Percentiles rank a stretch among this genome's conserved stretches.
These are phyloP conservation scores for Nansenia antarctica DNA, from an alignment of 2,113 vertebrate species.

Conservation along the genomic window DNA sequence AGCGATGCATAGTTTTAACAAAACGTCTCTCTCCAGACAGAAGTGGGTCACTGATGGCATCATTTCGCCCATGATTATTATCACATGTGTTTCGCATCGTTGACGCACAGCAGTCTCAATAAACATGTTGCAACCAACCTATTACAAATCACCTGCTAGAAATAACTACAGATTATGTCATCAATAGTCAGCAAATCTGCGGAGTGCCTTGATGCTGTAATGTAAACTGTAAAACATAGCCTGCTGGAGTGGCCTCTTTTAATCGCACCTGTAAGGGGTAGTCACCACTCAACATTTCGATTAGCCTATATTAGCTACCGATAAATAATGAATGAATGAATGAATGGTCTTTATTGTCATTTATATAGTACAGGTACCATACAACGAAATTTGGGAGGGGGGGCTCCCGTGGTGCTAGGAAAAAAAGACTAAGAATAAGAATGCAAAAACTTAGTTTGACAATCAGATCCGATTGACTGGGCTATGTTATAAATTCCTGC, in stretches of 20 bases:
- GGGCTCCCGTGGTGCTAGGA: too few relatives aligned
- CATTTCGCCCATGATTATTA: background rate
- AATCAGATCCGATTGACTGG: background rate
- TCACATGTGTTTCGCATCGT: constrained; percentile 13
- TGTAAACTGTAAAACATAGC: background rate
- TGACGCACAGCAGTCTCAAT: background rate
- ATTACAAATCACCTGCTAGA: background rate
- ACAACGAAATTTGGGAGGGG: too few relatives aligned
- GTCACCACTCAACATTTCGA: background rate
- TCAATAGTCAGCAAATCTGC: too few relatives aligned
- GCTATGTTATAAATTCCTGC: constrained; percentile 45
- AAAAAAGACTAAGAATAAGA: too few relatives aligned
- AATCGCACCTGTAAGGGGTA: too few relatives aligned
- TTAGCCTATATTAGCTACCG: background rate
- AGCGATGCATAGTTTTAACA: background rate
- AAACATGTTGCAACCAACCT: background rate
- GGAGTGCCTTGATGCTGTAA: background rate
- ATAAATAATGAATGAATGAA: too few relatives aligned
- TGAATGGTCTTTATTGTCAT: too few relatives aligned
- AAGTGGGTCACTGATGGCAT: constrained; percentile 25
- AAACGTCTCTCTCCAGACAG: background rate
- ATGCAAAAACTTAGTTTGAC: background rate
- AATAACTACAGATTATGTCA: too few relatives aligned
- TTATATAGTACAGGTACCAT: too few relatives aligned
- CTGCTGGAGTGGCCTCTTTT: background rate